Evolutionary conservation across 1,140 invertebrate genomes (phyloP).

Genomic region (Ylistrum balloti): DNA sequence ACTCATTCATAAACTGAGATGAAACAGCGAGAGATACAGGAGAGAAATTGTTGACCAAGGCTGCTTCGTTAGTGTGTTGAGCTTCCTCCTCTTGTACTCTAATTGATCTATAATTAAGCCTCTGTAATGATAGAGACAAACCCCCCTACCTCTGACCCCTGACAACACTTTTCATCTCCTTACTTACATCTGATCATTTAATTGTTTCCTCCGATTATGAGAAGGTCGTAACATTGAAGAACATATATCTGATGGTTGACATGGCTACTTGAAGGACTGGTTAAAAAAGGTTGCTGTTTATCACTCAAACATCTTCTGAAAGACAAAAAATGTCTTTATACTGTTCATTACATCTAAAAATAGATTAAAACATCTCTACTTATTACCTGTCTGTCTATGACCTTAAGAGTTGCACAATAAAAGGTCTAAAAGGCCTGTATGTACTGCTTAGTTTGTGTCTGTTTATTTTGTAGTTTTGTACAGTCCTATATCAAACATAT

Average conservation of each 20-base stretch:
- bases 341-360: too few relatives aligned
- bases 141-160: not conserved
- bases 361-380: too few relatives aligned
- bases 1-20: constrained; percentile 12
- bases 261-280: not conserved
- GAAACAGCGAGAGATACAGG: not conserved
- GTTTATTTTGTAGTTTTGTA: too few relatives aligned
- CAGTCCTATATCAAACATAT: too few relatives aligned
- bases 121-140: not conserved
- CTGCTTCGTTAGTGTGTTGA: not conserved
- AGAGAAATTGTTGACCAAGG: not conserved
- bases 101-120: constrained; percentile 26
- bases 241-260: not conserved
- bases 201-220: constrained; percentile 9
- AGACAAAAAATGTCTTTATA: too few relatives aligned
- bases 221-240: not conserved
- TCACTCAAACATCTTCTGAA: too few relatives aligned
- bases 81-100: not conserved
- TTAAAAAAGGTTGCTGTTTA: too few relatives aligned
- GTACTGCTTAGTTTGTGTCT: too few relatives aligned
- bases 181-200: not conserved
- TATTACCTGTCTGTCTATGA: too few relatives aligned
- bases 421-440: too few relatives aligned
- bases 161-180: not conserved
- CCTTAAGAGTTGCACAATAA: too few relatives aligned